Conservation (phyloP, 2,797 vertebrate species). For the Sylvia borin region DNA sequence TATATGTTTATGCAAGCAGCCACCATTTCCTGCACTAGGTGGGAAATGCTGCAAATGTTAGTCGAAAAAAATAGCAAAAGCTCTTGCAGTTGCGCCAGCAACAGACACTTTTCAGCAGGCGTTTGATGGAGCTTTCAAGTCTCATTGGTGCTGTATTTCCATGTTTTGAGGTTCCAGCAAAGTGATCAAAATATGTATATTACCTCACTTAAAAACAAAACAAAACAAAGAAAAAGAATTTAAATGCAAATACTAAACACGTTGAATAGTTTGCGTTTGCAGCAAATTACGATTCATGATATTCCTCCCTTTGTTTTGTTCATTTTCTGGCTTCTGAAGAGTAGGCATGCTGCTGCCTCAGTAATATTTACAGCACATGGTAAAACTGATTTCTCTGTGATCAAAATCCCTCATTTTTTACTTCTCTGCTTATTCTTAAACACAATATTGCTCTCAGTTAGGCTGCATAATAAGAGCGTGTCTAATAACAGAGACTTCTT, state of each 20-base stretch:
- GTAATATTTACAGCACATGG: constrained; percentile 49
- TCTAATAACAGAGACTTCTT: neutral
- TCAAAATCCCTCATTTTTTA: constrained; percentile 33
- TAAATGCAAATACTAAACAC: neutral
- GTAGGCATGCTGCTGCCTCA: constrained; percentile 4
- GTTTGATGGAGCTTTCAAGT: neutral
- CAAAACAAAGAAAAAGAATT: neutral
- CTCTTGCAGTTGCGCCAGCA: constrained; percentile 21
- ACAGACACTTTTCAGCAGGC: neutral
- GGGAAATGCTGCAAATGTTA: constrained; percentile 8
- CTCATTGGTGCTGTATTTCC: neutral
- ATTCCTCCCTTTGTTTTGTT: constrained; percentile 23
- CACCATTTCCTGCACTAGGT: neutral
- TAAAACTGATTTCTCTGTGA: constrained; percentile 39
- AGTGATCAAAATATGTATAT: constrained; percentile 39
- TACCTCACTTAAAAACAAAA: neutral
- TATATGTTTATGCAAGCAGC: constrained; percentile 22
- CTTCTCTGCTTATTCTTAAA: constrained; percentile 18
- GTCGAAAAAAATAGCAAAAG: neutral
- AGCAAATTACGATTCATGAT: neutral
- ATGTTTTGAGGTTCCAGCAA: constrained; percentile 26
- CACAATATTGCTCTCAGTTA: neutral
- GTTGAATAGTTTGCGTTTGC: constrained; percentile 16
- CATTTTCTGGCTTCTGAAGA: constrained; percentile 32
- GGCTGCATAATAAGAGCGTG: neutral